Evolutionary conservation across 2,797 vertebrate species (phyloP).

Genomic region (Acanthopagrus latus): DNA sequence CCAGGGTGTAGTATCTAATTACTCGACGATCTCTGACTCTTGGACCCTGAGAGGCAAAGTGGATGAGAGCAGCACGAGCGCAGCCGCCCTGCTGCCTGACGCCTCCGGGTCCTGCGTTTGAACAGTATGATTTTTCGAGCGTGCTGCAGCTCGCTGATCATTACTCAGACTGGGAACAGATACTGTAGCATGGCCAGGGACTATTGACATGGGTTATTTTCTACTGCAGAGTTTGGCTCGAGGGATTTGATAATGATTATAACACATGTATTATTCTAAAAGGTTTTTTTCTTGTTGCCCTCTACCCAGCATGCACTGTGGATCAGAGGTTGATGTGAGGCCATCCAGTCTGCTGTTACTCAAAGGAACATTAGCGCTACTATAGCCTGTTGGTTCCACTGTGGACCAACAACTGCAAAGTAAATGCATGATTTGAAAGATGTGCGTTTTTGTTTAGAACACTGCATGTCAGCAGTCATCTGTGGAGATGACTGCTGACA

Average conservation of each 20-base stretch:
- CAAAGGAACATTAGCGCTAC: conserved; percentile 9
- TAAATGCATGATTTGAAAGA: too few relatives aligned
- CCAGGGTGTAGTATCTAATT: conserved; percentile 64
- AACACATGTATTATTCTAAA: conserved; percentile 51
- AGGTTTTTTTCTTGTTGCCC: conserved; percentile 46
- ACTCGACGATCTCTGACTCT: conserved; percentile 53
- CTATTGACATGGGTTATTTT: conserved; percentile 70
- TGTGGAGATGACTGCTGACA: too few relatives aligned
- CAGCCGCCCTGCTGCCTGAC: conserved; percentile 29
- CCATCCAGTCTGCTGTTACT: background rate
- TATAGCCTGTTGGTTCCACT: background rate
- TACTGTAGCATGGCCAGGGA: conserved; percentile 44
- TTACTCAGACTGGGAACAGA: conserved; percentile 68
- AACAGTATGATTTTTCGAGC: conserved; percentile 48
- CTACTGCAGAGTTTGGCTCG: conserved; percentile 50
- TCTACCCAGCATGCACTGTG: conserved; percentile 12
- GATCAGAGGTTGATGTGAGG: conserved; percentile 1
- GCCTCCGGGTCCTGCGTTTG: conserved; percentile 59
- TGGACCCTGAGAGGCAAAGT: conserved; percentile 57
- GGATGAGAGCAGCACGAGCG: conserved; percentile 53
- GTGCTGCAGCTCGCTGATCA: conserved; percentile 67
- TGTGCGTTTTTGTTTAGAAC: too few relatives aligned
- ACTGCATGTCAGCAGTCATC: too few relatives aligned
- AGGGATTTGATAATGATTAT: conserved; percentile 59
- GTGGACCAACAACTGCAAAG: background rate